These are phyloP conservation scores for Brenthis ino DNA, from an alignment of 2,888 invertebrate genomes.

Conservation along the genomic window DNA sequence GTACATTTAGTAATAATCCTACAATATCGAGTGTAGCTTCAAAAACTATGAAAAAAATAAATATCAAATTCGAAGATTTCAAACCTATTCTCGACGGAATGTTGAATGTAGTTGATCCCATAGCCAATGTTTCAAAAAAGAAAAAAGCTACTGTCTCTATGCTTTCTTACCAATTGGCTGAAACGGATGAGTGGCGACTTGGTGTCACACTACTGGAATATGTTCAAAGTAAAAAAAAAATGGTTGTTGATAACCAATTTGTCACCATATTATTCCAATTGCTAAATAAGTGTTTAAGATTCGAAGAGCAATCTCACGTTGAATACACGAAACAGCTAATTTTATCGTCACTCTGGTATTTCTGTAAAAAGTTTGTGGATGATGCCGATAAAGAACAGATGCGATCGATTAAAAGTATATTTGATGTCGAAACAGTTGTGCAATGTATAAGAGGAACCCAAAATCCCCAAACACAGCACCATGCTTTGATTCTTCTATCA, in stretches of 20 bases:
- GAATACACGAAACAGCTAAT: slow-evolving; percentile 95
- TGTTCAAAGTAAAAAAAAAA: slow-evolving; percentile 92
- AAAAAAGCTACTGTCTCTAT: slow-evolving; percentile 70
- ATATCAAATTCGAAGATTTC: slow-evolving; percentile 84
- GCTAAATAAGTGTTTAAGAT: slow-evolving; percentile 88
- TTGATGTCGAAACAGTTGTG: slow-evolving; percentile 90
- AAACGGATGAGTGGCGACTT: slow-evolving; percentile 88
- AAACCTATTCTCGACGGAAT: slow-evolving; percentile 83
- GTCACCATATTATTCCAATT: slow-evolving; percentile 90
- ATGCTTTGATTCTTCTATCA: slow-evolving; percentile 92
- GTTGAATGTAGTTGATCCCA: slow-evolving; percentile 76
- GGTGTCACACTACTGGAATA: slow-evolving; percentile 91
- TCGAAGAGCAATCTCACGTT: slow-evolving; percentile 90
- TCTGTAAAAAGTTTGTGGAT: slow-evolving; percentile 83
- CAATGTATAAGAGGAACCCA: slow-evolving; percentile 94
- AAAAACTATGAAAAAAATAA: slow-evolving; percentile 85
- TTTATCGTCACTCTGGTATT: slow-evolving; percentile 88
- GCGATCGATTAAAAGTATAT: slow-evolving; percentile 73
- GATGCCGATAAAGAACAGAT: slow-evolving; percentile 66
- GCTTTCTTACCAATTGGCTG: slow-evolving; percentile 84
- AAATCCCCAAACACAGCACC: slow-evolving; percentile 97
- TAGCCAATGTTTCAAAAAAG: slow-evolving; percentile 60
- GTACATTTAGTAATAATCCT: slow-evolving; percentile 83
- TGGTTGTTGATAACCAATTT: slow-evolving; percentile 85
- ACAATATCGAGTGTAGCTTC: slow-evolving; percentile 83